A percentile compares a stretch with the other conserved stretches of the same genome.
phyloP scores from a whole-genome alignment of 1,140 invertebrate genomes.

The Nephotettix cincticeps region DNA sequence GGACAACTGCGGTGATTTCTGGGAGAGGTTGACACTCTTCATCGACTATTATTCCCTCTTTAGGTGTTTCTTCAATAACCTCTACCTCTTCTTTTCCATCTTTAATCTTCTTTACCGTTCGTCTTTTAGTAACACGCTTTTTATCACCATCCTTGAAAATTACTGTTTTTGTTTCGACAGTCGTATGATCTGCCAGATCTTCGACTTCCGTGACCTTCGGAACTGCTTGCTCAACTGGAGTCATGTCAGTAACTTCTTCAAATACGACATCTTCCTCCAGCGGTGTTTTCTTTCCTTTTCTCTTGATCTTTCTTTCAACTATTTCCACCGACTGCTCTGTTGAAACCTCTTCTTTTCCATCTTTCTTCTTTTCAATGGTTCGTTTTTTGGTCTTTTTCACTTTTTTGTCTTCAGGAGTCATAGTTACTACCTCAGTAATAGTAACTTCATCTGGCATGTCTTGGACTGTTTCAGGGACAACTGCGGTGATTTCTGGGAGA shows the following conservation, averaged over 20 bases:
- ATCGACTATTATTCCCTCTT: conserved; percentile 24
- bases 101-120: conserved; percentile 29
- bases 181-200: conserved; percentile 27
- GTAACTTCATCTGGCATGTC: conserved; percentile 13
- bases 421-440: conserved; percentile 38
- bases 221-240: conserved; percentile 39
- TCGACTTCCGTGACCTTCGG: conserved; percentile 39
- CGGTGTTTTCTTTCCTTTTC: not conserved
- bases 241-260: conserved; percentile 2
- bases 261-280: not conserved
- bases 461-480: conserved; percentile 31
- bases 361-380: conserved; percentile 40
- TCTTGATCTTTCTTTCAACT: conserved; percentile 41
- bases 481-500: conserved; percentile 41
- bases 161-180: conserved; percentile 38
- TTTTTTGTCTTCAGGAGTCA: conserved; percentile 31
- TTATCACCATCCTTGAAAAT: conserved; percentile 37
- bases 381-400: conserved; percentile 42
- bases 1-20: conserved; percentile 32
- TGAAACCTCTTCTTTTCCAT: conserved; percentile 37
- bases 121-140: conserved; percentile 26
- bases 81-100: conserved; percentile 40
- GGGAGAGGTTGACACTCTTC: conserved; percentile 34
- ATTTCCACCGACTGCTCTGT: conserved; percentile 43
- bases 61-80: conserved; percentile 36